Evolutionary conservation across 2,888 invertebrate species (phyloP).

Genomic region (Pyrrhosoma nymphula): DNA sequence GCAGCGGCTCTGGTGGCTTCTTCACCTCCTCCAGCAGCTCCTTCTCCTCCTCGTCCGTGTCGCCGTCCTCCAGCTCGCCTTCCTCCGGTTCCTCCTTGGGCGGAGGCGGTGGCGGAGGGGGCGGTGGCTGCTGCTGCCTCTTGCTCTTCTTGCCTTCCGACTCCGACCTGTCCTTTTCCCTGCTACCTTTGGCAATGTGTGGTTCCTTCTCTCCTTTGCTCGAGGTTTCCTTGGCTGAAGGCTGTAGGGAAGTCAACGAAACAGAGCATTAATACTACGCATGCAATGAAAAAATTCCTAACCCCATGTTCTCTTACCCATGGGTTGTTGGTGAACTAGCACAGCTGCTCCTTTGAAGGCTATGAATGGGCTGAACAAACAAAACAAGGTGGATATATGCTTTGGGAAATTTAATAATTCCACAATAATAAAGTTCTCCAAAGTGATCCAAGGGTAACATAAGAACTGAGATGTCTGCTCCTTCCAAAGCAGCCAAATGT

Average conservation of each 20-base stretch:
- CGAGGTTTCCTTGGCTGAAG: neutral
- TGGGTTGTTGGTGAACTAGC: no score
- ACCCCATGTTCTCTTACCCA: no score
- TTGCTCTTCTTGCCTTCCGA: constrained; percentile 18
- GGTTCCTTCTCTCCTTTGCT: neutral
- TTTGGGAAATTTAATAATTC: no score
- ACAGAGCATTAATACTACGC: neutral
- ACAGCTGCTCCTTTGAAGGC: no score
- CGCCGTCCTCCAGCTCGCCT: constrained; percentile 54
- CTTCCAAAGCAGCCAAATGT: no score
- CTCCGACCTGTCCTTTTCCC: neutral
- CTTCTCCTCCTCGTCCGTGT: constrained; percentile 60
- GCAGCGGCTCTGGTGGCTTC: constrained; percentile 76
- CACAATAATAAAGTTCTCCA: no score
- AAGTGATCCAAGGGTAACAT: no score
- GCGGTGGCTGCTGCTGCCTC: neutral
- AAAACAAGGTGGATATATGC: no score
- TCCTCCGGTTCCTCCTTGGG: constrained; percentile 59
- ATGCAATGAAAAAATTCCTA: neutral
- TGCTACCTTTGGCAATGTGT: neutral
- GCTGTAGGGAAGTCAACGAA: constrained; percentile 23
- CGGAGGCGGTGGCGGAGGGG: neutral
- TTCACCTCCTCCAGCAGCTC: constrained; percentile 1
- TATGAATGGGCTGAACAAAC: no score
- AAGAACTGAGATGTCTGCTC: no score